phyloP scores from a whole-genome alignment of 2,113 vertebrate genomes.

The Fregetta grallaria region DNA sequence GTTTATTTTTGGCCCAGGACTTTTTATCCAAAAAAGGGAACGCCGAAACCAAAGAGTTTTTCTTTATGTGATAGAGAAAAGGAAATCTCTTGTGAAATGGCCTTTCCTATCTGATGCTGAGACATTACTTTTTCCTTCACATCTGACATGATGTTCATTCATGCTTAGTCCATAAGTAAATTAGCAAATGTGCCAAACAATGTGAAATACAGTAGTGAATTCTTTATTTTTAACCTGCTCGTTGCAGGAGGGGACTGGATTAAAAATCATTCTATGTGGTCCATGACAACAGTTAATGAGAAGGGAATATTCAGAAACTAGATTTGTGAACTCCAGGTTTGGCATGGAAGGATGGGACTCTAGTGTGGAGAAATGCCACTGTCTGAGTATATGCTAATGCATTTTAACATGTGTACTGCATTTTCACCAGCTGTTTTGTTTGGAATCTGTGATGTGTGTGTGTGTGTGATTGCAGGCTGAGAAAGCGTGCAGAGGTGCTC shows the following conservation, averaged over 20 bases:
- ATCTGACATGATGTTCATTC: not conserved
- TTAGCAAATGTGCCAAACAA: not conserved
- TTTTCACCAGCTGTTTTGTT: not conserved
- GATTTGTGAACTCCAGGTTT: not conserved
- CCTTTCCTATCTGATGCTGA: not conserved
- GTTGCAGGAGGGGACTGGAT: not conserved
- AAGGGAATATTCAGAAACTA: not conserved
- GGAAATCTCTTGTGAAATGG: not conserved
- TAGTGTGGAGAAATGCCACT: not conserved
- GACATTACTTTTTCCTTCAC: not conserved
- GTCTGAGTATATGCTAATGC: not conserved
- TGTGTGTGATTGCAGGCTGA: not conserved
- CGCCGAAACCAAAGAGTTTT: not conserved
- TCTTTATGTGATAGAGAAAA: not conserved
- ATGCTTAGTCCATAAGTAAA: not conserved
- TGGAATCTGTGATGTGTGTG: not conserved
- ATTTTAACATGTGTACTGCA: not conserved
- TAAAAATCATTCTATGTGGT: not conserved
- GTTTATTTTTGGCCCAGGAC: not conserved
- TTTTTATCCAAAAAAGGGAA: not conserved
- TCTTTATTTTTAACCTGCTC: not conserved
- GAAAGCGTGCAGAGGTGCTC: not conserved
- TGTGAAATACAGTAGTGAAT: not conserved
- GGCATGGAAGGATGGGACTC: not conserved
- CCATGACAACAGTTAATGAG: not conserved